Base-by-base conservation (phyloP, 2,888 invertebrate genomes). In the Sarcophaga variegata region DNA sequence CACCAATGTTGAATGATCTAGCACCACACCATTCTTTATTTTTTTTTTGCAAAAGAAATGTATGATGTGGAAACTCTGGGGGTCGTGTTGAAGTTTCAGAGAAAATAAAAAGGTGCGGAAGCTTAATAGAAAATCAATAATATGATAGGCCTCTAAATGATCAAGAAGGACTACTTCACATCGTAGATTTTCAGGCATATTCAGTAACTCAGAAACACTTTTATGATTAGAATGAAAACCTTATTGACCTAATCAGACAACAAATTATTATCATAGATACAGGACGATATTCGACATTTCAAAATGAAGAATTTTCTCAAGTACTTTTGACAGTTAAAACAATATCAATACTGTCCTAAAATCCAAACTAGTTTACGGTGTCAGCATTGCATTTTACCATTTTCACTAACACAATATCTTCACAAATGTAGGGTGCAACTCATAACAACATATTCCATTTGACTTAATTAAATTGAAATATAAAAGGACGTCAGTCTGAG, bases 301-400 rank as follows among this genome's bases (percentile, higher is more conserved):
- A 22, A 63, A 4, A 63, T 22, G 62, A 63, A 63, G 62, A 63
- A 63, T 63, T 63, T 63, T 63, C 62, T 22, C 22, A 11, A 63
- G 10, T 20, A 63, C 62, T 63, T 63, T 11, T 8, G 62, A 63
- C 10, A 63, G 22, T n/a, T 20, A 63, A n/a, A 4, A 22, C n/a
- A 63, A 22, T 37, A 37, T 37, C 37, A 37, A 37, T 37, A 37
- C 37, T 8, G 37, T 8, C 20, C 22, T 6, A 6, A 63, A 63
- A 63, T 6, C 22, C n/a, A 11, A 63, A 63, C 22, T 20, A 5
- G n/a, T 20, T 63, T 20, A 2, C 10, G 20, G 62, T 62, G 10
- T 62, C 11, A 62, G 10, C 5, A 22, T 62, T 63, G 62, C 62
- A 63, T 2, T 20, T 62, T 62, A 8, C 11, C 10, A 63, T 63